phyloP scores from a whole-genome alignment of 35 echinoderm and acorn worm species.

The Lytechinus variegatus region DNA sequence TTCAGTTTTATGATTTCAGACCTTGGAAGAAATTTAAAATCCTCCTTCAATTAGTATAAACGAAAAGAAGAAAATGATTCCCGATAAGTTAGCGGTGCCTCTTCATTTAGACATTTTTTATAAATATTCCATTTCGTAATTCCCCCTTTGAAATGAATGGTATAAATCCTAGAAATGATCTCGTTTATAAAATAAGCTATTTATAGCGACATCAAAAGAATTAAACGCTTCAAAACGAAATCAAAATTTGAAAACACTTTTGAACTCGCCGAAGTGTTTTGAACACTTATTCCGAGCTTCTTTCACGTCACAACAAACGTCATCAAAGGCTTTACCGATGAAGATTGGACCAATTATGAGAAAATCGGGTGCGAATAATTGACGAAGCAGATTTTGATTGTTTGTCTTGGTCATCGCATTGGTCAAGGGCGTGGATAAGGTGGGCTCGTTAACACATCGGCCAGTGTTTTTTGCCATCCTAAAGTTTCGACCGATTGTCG shows the following conservation, averaged over 20 bases:
- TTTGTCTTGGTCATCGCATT: background rate
- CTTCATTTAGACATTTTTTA: too few species aligned
- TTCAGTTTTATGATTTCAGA: too few species aligned
- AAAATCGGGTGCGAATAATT: conserved; percentile 18
- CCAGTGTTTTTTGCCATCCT: background rate
- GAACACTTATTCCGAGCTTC: background rate
- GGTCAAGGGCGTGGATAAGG: conserved; percentile 6
- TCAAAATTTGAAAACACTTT: background rate
- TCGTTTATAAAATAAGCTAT: background rate
- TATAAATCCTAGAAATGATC: too few species aligned
- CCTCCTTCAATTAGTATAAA: too few species aligned
- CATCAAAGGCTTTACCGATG: background rate
- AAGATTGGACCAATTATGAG: background rate
- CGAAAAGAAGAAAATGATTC: too few species aligned
- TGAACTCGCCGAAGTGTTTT: background rate
- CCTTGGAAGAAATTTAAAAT: too few species aligned
- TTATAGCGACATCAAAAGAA: background rate
- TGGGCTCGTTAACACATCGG: background rate
- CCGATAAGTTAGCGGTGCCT: too few species aligned
- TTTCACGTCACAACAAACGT: background rate
- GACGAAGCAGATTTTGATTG: conserved; percentile 1
- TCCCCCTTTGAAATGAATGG: too few species aligned
- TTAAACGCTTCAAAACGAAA: background rate
- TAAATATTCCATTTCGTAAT: too few species aligned
- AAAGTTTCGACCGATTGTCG: background rate